Conservation (phyloP, 2,113 vertebrate species). For the Antigone vipio region DNA sequence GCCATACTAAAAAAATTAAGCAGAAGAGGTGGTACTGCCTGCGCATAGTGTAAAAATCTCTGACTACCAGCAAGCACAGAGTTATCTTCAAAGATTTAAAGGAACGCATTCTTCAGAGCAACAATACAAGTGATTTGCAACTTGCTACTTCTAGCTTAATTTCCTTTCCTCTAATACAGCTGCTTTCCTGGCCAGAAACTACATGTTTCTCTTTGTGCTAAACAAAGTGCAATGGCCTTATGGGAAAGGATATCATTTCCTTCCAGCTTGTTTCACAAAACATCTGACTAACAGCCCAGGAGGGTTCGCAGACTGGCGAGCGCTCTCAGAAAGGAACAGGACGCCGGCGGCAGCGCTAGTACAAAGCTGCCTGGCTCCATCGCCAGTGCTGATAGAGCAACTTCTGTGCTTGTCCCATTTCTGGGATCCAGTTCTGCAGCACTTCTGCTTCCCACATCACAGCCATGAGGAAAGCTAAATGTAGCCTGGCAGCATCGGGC, state of each 20-base stretch:
- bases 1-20: neutral
- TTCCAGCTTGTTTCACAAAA: neutral
- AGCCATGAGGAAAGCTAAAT: accelerated
- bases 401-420: neutral
- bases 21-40: neutral
- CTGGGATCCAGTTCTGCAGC: neutral
- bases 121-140: neutral
- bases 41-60: accelerated
- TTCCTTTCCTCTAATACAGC: neutral
- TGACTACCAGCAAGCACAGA: neutral
- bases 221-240: neutral
- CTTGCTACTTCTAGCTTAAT: neutral
- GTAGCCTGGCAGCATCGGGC: neutral
- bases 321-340: neutral
- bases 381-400: neutral
- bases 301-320: neutral
- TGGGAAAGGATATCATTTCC: neutral
- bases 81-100: neutral
- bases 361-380: neutral
- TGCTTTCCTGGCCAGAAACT: neutral
- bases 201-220: neutral
- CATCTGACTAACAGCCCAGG: neutral
- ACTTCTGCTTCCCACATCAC: neutral
- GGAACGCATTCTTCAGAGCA: neutral
- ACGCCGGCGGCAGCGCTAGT: no score